These are phyloP conservation scores for Chauna torquata DNA, from an alignment of 2,113 vertebrate genomes.

Conservation along the genomic window DNA sequence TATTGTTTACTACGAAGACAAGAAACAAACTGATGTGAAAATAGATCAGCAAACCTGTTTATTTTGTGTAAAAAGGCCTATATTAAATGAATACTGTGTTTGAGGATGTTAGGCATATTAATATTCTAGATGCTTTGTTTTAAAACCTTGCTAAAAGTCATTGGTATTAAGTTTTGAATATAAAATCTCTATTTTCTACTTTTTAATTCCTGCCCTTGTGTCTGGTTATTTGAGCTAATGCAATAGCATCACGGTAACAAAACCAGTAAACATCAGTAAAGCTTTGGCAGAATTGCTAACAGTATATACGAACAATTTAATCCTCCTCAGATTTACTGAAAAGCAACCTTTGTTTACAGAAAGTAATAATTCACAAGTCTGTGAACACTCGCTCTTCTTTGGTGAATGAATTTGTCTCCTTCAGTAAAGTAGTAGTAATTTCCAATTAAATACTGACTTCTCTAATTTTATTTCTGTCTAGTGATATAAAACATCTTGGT, in stretches of 20 bases:
- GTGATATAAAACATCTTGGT: rapidly evolving
- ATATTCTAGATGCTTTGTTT: not conserved
- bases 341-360: not conserved
- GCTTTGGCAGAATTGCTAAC: not conserved
- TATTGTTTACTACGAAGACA: not conserved
- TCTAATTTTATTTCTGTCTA: not conserved
- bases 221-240: not conserved
- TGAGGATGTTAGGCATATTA: not conserved
- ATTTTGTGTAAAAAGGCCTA: not conserved
- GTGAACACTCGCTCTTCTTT: not conserved
- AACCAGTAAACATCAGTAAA: not conserved
- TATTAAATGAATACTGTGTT: not conserved
- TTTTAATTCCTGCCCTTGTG: not conserved
- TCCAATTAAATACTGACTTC: not conserved
- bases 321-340: not conserved
- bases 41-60: not conserved
- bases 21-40: not conserved
- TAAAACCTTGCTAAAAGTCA: not conserved
- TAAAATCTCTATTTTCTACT: not conserved
- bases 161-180: not conserved
- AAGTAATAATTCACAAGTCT: not conserved
- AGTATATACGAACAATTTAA: not conserved
- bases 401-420: not conserved
- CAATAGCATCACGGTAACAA: not conserved
- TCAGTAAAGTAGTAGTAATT: not conserved